Base-by-base conservation (phyloP, 1,140 invertebrate genomes). In the Drosophila mojavensis region DNA sequence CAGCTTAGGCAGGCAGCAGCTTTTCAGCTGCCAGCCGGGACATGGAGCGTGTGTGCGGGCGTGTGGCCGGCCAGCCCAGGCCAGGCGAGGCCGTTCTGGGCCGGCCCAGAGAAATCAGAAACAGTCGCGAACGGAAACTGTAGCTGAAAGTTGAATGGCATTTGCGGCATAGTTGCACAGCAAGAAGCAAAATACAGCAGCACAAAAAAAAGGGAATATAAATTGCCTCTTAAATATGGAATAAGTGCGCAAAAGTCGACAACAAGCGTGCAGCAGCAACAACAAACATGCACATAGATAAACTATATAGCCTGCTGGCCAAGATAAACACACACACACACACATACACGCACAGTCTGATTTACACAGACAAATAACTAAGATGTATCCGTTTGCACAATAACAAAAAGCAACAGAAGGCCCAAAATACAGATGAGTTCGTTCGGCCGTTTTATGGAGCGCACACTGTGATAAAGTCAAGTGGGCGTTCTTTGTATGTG, bases 211-310 rank as follows among this genome's bases (percentile, higher is more conserved):
- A 91, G 90, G 90, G 90, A 91, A 91, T 91, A 91, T 91, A 91
- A 91, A 91, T 91, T 91, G 90, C 90, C 90, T 88, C 90, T 91
- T 91, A 91, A 91, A 89, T 91, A 91, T 90, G 90, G 80, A 83
- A 91, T 91, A 91, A 91, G 90, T 90, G 85, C 78, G 78, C 75
- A 88, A 81, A 85, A 90, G 71, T 81, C 62, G 55, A 66, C 64
- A 72, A 74, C 69, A 84, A 77, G 63, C 59, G 20, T 17, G 20
- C 36, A 39, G 36, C 36, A 33, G 10, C 65, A 68, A 74, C 64
- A 67, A 65, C 80, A 80, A 90, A 90, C 81, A 90, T 90, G 81
- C 82, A 86, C 82, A 86, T 82, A 79, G 82, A 82, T 91, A 79
- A 90, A 91, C 82, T 89, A 88, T 88, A 79, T 89, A 71, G 80